These are phyloP conservation scores for Ptyas mucosa DNA, from an alignment of 2,113 vertebrate genomes.

Conservation along the genomic window DNA sequence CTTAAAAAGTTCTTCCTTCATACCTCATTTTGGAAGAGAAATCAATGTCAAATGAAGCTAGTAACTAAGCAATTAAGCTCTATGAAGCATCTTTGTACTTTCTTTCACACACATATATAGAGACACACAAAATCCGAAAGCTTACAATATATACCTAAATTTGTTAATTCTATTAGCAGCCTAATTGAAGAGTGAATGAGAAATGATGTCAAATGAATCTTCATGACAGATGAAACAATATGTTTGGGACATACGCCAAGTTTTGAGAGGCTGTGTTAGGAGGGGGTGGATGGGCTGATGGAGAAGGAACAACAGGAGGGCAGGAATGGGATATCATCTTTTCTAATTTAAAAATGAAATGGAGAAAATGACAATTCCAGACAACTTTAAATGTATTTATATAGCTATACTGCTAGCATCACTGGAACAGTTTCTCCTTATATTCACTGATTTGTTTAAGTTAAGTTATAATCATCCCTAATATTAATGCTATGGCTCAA, in stretches of 20 bases:
- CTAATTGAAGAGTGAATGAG: background rate
- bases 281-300: background rate
- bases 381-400: background rate
- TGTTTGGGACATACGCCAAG: background rate
- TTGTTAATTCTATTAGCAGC: background rate
- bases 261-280: background rate
- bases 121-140: background rate
- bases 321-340: background rate
- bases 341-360: background rate
- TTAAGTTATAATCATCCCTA: background rate
- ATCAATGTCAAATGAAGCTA: background rate
- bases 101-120: constrained; percentile 1
- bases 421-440: background rate
- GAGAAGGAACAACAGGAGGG: background rate
- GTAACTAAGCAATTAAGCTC: constrained; percentile 25
- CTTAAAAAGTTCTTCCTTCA: constrained; percentile 2
- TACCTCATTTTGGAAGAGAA: constrained; percentile 3
- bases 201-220: background rate
- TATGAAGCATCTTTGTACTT: constrained; percentile 17
- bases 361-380: background rate
- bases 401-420: background rate
- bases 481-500: background rate
- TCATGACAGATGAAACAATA: constrained; percentile 15
- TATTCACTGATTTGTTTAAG: background rate
- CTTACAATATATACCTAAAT: background rate